Percentiles rank a stretch among this genome's conserved stretches.
phyloP scores from a whole-genome alignment of 37 sponge, comb jelly and placozoan species.

The Axinella damicornis region DNA sequence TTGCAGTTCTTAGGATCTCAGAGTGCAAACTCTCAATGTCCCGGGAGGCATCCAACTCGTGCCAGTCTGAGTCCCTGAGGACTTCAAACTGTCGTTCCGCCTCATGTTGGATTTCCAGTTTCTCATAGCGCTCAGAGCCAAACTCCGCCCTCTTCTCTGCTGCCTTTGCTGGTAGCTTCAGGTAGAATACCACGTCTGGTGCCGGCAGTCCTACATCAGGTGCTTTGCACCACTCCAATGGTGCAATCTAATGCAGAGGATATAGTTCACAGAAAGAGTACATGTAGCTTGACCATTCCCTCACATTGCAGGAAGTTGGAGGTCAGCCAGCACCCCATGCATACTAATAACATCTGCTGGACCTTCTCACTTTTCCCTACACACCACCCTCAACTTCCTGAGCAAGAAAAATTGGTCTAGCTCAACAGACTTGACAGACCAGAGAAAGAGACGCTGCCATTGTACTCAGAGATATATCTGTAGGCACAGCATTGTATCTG shows the following conservation, averaged over 20 bases:
- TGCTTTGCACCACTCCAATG: slow-evolving; percentile 84
- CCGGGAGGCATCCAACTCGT: slow-evolving; percentile 63
- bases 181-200: slow-evolving; percentile 87
- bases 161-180: slow-evolving; percentile 59
- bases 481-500: too few species aligned
- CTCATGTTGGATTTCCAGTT: slow-evolving; percentile 61
- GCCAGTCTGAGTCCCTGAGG: slow-evolving; percentile 64
- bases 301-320: too few species aligned
- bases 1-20: slow-evolving; percentile 33
- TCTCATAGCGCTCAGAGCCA: slow-evolving; percentile 92
- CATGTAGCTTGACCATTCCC: too few species aligned
- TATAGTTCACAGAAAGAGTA: too few species aligned
- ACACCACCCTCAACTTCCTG: too few species aligned
- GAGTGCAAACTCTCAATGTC: slow-evolving; percentile 62
- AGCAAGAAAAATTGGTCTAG: too few species aligned
- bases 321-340: too few species aligned
- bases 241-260: slow-evolving; percentile 38
- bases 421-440: too few species aligned
- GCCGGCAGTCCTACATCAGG: slow-evolving; percentile 81
- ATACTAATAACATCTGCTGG: too few species aligned
- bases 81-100: slow-evolving; percentile 57
- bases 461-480: too few species aligned
- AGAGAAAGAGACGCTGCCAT: too few species aligned
- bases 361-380: too few species aligned
- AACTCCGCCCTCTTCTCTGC: slow-evolving; percentile 67